phyloP scores from a whole-genome alignment of 1,140 invertebrate species.

The Hylaeus volcanicus region DNA sequence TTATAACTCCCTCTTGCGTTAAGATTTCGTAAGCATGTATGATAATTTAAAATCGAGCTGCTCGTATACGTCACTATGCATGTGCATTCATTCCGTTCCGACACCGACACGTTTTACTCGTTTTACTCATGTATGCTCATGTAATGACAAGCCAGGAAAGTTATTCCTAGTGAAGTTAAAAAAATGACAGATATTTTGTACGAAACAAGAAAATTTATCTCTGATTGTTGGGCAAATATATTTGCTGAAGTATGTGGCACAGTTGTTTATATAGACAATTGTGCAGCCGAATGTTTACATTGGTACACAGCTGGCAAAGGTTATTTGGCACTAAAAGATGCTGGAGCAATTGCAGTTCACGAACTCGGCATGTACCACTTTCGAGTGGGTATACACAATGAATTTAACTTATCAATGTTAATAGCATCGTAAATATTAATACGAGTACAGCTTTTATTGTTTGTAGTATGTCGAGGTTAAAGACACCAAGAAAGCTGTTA shows the following conservation, averaged over 20 bases:
- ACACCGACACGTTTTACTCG: neutral
- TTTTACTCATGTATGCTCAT: too few relatives aligned
- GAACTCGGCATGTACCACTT: conserved; percentile 81
- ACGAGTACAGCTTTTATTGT: conserved; percentile 16
- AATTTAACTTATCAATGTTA: neutral
- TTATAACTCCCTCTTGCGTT: too few relatives aligned
- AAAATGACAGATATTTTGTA: conserved; percentile 49
- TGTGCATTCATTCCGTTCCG: too few relatives aligned
- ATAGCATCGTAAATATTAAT: neutral
- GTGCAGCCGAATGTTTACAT: conserved; percentile 81
- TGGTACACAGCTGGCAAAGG: conserved; percentile 81
- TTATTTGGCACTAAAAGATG: conserved; percentile 76
- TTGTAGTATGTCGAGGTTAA: conserved; percentile 74
- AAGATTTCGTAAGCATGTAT: too few relatives aligned
- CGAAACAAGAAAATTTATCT: conserved; percentile 59
- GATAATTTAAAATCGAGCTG: neutral
- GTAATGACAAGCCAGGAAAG: neutral
- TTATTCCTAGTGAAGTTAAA: neutral
- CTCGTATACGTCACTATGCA: too few relatives aligned
- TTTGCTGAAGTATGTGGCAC: conserved; percentile 78
- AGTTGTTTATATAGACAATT: conserved; percentile 82
- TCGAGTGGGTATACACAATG: conserved; percentile 64
- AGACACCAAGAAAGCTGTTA: conserved; percentile 79
- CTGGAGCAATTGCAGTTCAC: conserved; percentile 81
- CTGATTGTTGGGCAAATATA: conserved; percentile 79